A percentile compares a stretch with the other conserved stretches of the same genome.
These are phyloP conservation scores for Machaerirhynchus nigripectus DNA, from an alignment of 2,113 vertebrate genomes.

Conservation along the genomic window DNA sequence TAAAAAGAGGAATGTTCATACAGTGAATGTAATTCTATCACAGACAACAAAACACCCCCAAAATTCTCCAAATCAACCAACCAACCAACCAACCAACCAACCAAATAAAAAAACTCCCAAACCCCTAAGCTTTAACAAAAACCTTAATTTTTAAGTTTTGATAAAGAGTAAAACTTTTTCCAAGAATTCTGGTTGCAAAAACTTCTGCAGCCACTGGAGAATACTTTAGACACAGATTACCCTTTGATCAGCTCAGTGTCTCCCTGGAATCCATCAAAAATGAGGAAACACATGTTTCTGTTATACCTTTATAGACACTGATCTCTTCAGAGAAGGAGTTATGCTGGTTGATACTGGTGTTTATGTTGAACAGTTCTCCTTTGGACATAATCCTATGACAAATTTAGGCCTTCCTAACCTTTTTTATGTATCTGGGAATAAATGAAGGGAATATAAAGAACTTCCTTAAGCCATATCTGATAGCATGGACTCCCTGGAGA, in stretches of 20 bases:
- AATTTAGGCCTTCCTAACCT: neutral
- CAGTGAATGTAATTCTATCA: neutral
- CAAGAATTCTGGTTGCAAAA: neutral
- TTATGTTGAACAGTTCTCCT: neutral
- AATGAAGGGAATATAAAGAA: neutral
- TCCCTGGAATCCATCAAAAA: neutral
- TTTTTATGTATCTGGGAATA: neutral
- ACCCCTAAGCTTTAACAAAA: neutral
- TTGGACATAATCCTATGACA: neutral
- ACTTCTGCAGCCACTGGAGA: neutral
- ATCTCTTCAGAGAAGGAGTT: neutral
- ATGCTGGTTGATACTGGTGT: neutral
- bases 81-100: neutral
- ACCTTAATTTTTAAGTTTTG: neutral
- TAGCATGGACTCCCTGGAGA: neutral
- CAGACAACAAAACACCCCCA: accelerated
- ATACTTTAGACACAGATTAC: neutral
- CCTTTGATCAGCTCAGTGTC: neutral
- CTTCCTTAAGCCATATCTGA: neutral
- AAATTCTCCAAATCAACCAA: neutral
- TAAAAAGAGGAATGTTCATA: neutral
- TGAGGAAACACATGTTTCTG: neutral
- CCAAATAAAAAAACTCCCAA: neutral
- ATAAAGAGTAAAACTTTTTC: neutral
- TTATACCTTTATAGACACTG: neutral